Conservation (phyloP, 2,113 vertebrate species). For the Chloroceryle aenea region DNA sequence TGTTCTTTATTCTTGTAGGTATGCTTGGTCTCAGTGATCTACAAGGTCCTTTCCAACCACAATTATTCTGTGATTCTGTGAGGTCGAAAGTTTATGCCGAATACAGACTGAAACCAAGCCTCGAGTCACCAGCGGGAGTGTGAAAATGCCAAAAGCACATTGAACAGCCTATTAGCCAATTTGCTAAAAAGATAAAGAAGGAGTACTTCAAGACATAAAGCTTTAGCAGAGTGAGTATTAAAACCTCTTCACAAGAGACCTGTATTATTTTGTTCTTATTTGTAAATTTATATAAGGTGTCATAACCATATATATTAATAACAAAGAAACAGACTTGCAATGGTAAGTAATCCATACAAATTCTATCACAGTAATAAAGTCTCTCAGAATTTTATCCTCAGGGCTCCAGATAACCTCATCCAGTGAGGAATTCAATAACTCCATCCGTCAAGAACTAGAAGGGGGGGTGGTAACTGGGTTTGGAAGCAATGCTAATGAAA, state of each 20-base stretch:
- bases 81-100: neutral
- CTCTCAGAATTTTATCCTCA: constrained; percentile 20
- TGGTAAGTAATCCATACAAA: constrained; percentile 69
- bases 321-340: constrained; percentile 40
- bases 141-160: neutral
- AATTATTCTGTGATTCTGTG: too few relatives aligned
- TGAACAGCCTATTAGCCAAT: neutral
- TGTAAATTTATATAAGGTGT: constrained; percentile 51
- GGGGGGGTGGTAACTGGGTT: neutral
- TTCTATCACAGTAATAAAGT: constrained; percentile 57
- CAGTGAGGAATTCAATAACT: constrained; percentile 19
- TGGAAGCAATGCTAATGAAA: constrained; percentile 50
- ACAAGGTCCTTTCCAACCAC: too few relatives aligned
- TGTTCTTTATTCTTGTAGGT: too few relatives aligned
- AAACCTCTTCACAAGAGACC: constrained; percentile 9
- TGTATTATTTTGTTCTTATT: constrained; percentile 6
- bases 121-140: neutral
- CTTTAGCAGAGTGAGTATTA: neutral
- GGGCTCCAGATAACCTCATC: constrained; percentile 22
- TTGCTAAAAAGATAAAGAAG: neutral
- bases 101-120: neutral
- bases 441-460: constrained; percentile 14
- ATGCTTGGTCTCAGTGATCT: too few relatives aligned
- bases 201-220: neutral
- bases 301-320: constrained; percentile 48